Base-by-base conservation (phyloP, 2,797 vertebrate genomes). In the Amblyraja radiata region DNA sequence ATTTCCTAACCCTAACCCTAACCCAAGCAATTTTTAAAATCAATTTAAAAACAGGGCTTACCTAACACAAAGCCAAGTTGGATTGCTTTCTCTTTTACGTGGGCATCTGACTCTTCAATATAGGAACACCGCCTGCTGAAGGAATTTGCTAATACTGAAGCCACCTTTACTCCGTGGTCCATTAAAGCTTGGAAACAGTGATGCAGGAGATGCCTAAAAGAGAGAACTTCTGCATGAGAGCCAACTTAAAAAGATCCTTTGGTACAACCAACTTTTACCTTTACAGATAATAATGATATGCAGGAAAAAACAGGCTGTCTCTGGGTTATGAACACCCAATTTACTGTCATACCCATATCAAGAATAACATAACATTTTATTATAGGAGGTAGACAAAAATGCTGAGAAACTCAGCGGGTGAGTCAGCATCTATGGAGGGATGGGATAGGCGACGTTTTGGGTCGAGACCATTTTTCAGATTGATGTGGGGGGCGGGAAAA, bases 171-270 rank as follows among this genome's bases (percentile, higher is more conserved):
- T 68, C 99, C 99, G 65, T 99, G 99, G 95, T 99, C 99, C 99
- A 99, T 99, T 94, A 99, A 95, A 92, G 99, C 99, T 96, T 99
- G 99, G 95, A 99, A 99, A 95, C 99, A 99, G 96, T 99, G 99
- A 96, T 99, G 99, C 94, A 99, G 97, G 90, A 99, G 97, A 95
- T 99, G 99, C 94, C 99, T 99, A 95, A 61, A 95, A 95, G 77
- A 93, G 25, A 94, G 39, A 80, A 68, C 63, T 11, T 73, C 18
- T 25, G 71, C 71, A 74, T 92, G 74, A 54, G 23, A 13, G 36
- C 21, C n/a, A 68, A 21, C 63, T 88, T 88, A 36, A 88, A 80
- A 84, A 61, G 25, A 61, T n/a, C 58, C 6, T 13, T 25, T 61
- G 6, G 23, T 61, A n/a, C 32, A 79, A 36, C 13, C 39, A 79